phyloP scores from a whole-genome alignment of 1,140 invertebrate species.

The Drosophila nikananu region DNA sequence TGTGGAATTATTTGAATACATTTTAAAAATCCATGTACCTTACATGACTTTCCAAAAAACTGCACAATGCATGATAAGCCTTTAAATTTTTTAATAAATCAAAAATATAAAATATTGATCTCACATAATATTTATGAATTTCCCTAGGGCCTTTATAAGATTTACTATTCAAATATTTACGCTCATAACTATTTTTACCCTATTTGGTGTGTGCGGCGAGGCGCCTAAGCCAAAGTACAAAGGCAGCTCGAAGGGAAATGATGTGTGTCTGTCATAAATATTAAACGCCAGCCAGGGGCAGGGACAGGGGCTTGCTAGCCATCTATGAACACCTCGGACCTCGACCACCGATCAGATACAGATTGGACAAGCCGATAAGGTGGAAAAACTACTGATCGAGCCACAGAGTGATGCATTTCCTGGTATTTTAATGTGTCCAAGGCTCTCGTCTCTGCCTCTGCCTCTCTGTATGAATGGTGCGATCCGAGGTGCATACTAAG shows the following conservation, averaged over 20 bases:
- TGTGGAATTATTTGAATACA: too few species aligned
- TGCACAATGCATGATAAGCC: not conserved
- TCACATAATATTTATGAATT: not conserved
- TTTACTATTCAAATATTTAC: slow-evolving; percentile 1
- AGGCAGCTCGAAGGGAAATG: slow-evolving; percentile 34
- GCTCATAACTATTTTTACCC: slow-evolving; percentile 7
- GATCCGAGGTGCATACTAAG: slow-evolving; percentile 60
- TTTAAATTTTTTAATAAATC: not conserved
- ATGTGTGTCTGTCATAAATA: slow-evolving; percentile 52
- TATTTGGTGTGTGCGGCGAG: not conserved
- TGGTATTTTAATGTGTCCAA: slow-evolving; percentile 55
- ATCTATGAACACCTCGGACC: slow-evolving; percentile 24
- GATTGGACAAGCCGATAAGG: slow-evolving; percentile 65
- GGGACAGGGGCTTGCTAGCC: not conserved
- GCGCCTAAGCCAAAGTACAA: slow-evolving; percentile 12
- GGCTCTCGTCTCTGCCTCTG: not conserved
- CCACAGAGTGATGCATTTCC: slow-evolving; percentile 56
- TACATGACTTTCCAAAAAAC: not conserved
- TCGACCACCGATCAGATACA: slow-evolving; percentile 39
- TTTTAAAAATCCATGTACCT: not conserved
- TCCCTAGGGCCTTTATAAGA: not conserved
- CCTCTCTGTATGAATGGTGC: slow-evolving; percentile 29
- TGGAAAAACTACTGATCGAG: slow-evolving; percentile 49
- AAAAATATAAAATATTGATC: not conserved
- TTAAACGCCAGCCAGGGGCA: slow-evolving; percentile 25